Evolutionary conservation across 2,113 vertebrate species (phyloP).

Genomic region (Anolis carolinensis): DNA sequence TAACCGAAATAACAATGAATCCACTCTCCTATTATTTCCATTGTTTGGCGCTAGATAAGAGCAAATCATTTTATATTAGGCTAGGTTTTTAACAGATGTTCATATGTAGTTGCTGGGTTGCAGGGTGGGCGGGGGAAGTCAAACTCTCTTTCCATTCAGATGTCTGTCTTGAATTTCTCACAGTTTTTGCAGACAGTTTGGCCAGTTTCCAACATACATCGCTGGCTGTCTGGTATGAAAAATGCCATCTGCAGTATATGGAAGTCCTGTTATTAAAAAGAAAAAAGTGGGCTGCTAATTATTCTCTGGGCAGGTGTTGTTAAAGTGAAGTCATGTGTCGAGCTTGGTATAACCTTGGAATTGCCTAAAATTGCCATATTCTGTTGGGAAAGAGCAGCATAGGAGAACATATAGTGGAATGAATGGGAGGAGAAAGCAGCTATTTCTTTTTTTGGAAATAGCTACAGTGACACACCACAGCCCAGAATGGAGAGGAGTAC

Average conservation of each 20-base stretch:
- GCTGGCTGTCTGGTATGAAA: constrained; percentile 79
- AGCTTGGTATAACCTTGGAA: constrained; percentile 56
- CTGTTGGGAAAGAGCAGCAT: constrained; percentile 52
- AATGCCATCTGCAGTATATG: constrained; percentile 76
- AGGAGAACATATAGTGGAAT: constrained; percentile 40
- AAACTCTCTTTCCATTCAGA: constrained; percentile 73
- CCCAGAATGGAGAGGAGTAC: constrained; percentile 28
- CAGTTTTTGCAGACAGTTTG: constrained; percentile 82
- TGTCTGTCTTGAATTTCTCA: constrained; percentile 80
- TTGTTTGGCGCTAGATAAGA: constrained; percentile 56
- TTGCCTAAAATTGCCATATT: constrained; percentile 65
- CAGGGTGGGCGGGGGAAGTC: constrained; percentile 49
- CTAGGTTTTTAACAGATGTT: constrained; percentile 70
- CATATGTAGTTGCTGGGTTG: constrained; percentile 28
- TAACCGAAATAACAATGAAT: constrained; percentile 37
- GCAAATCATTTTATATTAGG: constrained; percentile 48
- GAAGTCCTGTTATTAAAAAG: constrained; percentile 70
- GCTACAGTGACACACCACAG: constrained; percentile 34
- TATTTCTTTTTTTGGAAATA: neutral
- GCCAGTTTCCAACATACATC: constrained; percentile 75
- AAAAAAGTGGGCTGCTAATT: constrained; percentile 71
- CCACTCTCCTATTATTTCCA: constrained; percentile 11
- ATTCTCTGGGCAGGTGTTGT: constrained; percentile 75
- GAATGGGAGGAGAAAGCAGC: constrained; percentile 33
- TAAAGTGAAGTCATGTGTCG: constrained; percentile 81